Percentiles rank a stretch among this genome's conserved stretches.
These are phyloP conservation scores for Philypnodon macrostomus DNA, from an alignment of 2,797 vertebrate species.

Conservation along the genomic window DNA sequence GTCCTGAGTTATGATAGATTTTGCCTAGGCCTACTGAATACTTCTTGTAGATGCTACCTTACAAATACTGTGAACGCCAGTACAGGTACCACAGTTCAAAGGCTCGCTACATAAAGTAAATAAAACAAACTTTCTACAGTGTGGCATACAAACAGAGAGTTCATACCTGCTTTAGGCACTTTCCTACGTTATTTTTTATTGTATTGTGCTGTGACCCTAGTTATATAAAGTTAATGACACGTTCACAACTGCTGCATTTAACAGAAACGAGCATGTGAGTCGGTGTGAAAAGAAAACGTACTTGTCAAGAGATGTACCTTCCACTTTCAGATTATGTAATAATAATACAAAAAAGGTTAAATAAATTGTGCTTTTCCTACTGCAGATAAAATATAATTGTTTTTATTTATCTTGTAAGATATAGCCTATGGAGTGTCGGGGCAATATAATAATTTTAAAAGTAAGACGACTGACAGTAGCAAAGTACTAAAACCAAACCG, in stretches of 20 bases:
- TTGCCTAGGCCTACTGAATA: too few relatives aligned
- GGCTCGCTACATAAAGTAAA: too few relatives aligned
- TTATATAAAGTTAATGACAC: neutral
- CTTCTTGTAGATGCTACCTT: too few relatives aligned
- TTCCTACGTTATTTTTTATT: neutral
- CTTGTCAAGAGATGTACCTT: slow-evolving; percentile 24
- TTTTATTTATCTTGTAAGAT: too few relatives aligned
- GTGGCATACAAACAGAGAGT: neutral
- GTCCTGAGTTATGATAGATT: too few relatives aligned
- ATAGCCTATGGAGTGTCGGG: neutral
- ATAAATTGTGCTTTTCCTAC: neutral
- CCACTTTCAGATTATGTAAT: neutral
- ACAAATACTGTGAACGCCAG: too few relatives aligned
- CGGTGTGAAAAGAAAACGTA: neutral
- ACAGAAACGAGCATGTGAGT: slow-evolving; percentile 7
- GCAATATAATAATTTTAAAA: neutral
- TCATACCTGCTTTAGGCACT: slow-evolving; percentile 16
- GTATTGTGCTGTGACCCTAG: too few relatives aligned
- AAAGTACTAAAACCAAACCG: neutral
- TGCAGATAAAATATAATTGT: too few relatives aligned
- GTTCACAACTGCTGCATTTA: neutral
- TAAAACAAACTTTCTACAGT: neutral
- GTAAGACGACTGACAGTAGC: neutral
- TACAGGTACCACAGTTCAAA: too few relatives aligned
- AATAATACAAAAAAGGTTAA: neutral